Evolutionary conservation across 2,888 invertebrate genomes (phyloP), one percentile per base, ranked within the genome.

Genomic region (Meteorus cinctellus): DNA sequence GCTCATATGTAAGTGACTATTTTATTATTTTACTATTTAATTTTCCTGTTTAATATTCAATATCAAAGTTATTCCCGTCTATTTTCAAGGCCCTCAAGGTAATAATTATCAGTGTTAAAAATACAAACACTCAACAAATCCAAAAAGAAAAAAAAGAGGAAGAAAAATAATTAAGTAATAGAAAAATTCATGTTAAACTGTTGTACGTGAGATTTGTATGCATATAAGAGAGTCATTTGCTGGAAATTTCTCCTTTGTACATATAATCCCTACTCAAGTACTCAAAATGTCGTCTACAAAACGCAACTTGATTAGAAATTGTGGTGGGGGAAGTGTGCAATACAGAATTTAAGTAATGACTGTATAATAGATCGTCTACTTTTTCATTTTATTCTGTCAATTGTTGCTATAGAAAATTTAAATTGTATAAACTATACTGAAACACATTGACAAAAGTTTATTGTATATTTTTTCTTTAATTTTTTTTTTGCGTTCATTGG

Each of bases 1-100:
- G 88, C 87, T 89, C 84, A 84, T 88, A 88, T 87, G 89, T 89
- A 88, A 88, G 89, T 88, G 31, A 70, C 34, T 69, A 34, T 59
- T 34, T 24, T 59, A 66, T 36, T 29, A 24, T 67, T 29, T 62
- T 66, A 48, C 5, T 19, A 19, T 19, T 55, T 1, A 55, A 19
- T 19, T 19, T 5, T 55, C 24, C 5, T n/a, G 2, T 55, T 4
- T 19, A n/a, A 19, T 8, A 55, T 10, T 41, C 12, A 12, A 41
- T 41, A 41, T 41, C 12, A 41, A 6, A 41, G 41, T 41, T 41
- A 41, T 41, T 41, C 12, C 41, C 2, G 6, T 41, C 41, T 41
- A 41, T 41, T 41, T 10, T 41, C 41, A 41, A 41, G 41, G 41
- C 41, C 41, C 41, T 12, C 41, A 41, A 41, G 41, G 41, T 41